A percentile compares a stretch with the other conserved stretches of the same genome.
These are phyloP conservation scores for Intellagama lesueurii DNA, from an alignment of 2,797 vertebrate species.

Conservation along the genomic window DNA sequence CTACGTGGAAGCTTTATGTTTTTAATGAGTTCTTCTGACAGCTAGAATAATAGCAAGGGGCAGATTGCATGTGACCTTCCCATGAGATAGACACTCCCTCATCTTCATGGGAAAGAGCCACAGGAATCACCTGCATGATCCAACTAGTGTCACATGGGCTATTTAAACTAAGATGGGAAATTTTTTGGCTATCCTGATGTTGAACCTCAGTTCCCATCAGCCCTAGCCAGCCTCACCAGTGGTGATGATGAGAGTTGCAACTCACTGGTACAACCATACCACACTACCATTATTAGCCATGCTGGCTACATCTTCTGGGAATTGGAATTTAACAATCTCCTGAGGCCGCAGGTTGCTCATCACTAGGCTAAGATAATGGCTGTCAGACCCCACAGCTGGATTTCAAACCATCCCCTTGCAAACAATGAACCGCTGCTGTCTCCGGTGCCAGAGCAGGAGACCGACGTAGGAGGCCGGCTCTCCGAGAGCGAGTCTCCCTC, in stretches of 20 bases:
- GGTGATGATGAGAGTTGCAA: background rate
- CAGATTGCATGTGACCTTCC: background rate
- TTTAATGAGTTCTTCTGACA: background rate
- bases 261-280: too few relatives aligned
- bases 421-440: background rate
- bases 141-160: too few relatives aligned
- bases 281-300: too few relatives aligned
- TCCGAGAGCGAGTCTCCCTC: background rate
- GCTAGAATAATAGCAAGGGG: background rate
- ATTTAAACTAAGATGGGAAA: too few relatives aligned
- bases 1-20: background rate
- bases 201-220: background rate
- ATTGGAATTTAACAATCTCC: background rate
- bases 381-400: background rate
- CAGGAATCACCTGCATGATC: too few relatives aligned
- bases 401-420: background rate
- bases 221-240: background rate
- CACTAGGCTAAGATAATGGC: background rate
- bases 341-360: background rate
- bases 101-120: too few relatives aligned
- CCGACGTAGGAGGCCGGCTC: background rate
- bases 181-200: background rate
- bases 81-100: too few relatives aligned
- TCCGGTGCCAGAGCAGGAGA: slow-evolving; percentile 33
- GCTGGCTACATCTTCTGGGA: background rate